phyloP scores from a whole-genome alignment of 2,797 vertebrate species.

The Jordanella pulchra region DNA sequence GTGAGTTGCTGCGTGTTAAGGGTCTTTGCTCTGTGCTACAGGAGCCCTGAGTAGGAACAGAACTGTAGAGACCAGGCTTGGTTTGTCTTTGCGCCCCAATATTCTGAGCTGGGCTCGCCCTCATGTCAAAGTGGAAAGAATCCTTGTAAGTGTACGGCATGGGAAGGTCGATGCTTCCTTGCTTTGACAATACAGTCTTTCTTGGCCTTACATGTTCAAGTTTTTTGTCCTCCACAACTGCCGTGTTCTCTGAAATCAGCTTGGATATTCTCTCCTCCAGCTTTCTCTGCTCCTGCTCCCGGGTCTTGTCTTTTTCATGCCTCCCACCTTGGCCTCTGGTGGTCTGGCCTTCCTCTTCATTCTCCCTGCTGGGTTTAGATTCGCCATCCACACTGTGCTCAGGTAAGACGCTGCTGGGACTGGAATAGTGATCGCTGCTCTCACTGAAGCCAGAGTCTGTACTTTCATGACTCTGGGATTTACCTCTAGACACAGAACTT shows the following conservation, averaged over 20 bases:
- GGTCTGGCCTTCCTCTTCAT: slow-evolving; percentile 41
- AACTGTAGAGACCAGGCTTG: slow-evolving; percentile 82
- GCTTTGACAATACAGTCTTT: slow-evolving; percentile 92
- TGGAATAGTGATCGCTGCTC: slow-evolving; percentile 85
- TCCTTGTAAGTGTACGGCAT: slow-evolving; percentile 96
- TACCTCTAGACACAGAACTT: slow-evolving; percentile 63
- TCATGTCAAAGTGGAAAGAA: slow-evolving; percentile 97
- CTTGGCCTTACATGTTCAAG: slow-evolving; percentile 91
- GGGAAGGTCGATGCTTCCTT: slow-evolving; percentile 96
- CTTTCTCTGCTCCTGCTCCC: slow-evolving; percentile 82
- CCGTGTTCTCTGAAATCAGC: slow-evolving; percentile 93
- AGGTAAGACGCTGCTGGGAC: slow-evolving; percentile 76
- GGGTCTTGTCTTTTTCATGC: slow-evolving; percentile 51
- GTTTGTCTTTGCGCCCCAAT: slow-evolving; percentile 70
- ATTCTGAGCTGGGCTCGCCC: slow-evolving; percentile 77
- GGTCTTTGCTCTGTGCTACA: slow-evolving; percentile 80
- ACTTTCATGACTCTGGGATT: slow-evolving; percentile 86
- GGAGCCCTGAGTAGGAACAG: slow-evolving; percentile 87
- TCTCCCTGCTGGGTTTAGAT: slow-evolving; percentile 63
- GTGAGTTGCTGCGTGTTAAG: slow-evolving; percentile 90
- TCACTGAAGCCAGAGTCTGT: slow-evolving; percentile 96
- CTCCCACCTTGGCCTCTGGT: slow-evolving; percentile 14
- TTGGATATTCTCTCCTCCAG: slow-evolving; percentile 91
- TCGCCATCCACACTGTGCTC: slow-evolving; percentile 83
- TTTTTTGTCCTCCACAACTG: slow-evolving; percentile 90